Evolutionary conservation across 2,113 vertebrate species (phyloP).

Genomic region (Tachuris rubrigastra): DNA sequence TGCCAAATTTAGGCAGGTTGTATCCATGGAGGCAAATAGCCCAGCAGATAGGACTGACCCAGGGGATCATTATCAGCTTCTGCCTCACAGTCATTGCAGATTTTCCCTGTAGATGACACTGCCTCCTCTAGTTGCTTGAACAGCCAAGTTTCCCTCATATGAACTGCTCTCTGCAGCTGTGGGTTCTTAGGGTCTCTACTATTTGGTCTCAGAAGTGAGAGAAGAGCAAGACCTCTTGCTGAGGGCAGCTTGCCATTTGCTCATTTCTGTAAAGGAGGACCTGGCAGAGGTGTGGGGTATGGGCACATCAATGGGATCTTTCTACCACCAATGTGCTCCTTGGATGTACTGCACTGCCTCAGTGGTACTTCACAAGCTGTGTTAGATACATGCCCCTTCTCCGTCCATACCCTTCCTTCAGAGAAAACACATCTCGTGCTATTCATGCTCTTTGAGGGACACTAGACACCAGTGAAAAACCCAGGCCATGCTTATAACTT

Average conservation of each 20-base stretch:
- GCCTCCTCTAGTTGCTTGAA: background rate
- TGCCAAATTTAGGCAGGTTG: background rate
- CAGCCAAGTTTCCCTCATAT: background rate
- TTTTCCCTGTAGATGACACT: background rate
- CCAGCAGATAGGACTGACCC: background rate
- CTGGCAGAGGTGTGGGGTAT: background rate
- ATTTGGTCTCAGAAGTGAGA: background rate
- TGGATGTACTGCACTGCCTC: rapidly evolving
- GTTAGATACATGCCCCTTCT: background rate
- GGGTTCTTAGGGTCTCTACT: background rate
- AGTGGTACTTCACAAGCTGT: background rate
- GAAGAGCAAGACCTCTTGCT: too few relatives aligned
- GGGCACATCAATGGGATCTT: background rate
- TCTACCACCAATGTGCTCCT: background rate
- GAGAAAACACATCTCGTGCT: background rate
- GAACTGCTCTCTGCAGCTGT: background rate
- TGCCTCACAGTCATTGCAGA: background rate
- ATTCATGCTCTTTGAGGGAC: background rate
- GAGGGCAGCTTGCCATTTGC: background rate
- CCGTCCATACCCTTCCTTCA: background rate
- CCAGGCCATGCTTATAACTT: background rate
- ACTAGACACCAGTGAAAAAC: background rate
- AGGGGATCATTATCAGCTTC: background rate
- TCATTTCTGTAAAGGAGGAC: background rate
- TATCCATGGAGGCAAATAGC: background rate